Base-by-base conservation (phyloP, 2,113 vertebrate species). In the Petroica traversi region DNA sequence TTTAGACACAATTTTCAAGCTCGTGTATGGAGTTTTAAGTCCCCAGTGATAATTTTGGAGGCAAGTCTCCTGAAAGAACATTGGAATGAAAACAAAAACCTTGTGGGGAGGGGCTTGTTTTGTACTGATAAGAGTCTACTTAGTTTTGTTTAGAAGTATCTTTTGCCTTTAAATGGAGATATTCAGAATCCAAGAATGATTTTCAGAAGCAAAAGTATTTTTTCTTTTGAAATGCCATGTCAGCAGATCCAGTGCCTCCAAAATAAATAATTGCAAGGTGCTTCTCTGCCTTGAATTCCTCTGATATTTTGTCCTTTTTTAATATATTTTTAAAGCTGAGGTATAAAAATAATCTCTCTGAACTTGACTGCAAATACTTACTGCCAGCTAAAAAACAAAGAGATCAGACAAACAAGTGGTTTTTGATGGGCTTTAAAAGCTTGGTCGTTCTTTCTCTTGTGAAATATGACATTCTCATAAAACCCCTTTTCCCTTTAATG, bases 251-350 rank as follows among this genome's bases (percentile, higher is more conserved):
- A 67, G 28, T 89, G 29, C 52, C 57, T 93, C 85, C 49, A 88
- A 89, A 93, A 61, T 38, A 91, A 94, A 78, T 92, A 96, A 68
- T 96, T 96, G 48, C 72, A 94, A 94, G 92, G 78, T 95, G n/a
- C 77, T 97, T 81, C 43, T 77, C 62, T 85, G 20, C 33, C 23
- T 87, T 85, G 54, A 96, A 88, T 74, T 89, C 48, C 52, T 95
- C 80, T 95, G 90, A 89, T 96, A 95, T 62, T 92, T 94, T 92
- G 48, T 40, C 15, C 73, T 54, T 14, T 88, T 82, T 67, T 22
- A 92, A 90, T 83, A 74, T 92, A 85, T 66, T 73, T 96, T 89
- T 75, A 88, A 89, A 95, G 61, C 36, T 0, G 5, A 93, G 49
- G 71, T 88, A 81, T 85, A 95, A 96, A 88, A 85, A 89, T 54